Evolutionary conservation across 2,888 invertebrate species (phyloP), one percentile per base, ranked within the genome.

Genomic region (Lochmaea crataegi): DNA sequence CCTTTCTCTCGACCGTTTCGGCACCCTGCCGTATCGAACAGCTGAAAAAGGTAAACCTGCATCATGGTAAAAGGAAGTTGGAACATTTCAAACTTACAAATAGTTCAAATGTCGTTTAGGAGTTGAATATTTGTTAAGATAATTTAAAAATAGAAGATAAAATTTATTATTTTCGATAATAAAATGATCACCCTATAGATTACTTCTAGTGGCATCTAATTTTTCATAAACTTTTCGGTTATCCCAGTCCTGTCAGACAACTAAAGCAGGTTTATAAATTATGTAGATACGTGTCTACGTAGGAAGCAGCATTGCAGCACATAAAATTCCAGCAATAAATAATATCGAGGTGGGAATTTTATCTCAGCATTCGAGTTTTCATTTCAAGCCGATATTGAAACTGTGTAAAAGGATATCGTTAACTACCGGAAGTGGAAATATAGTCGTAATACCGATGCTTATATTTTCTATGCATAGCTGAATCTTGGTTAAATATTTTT

Each of bases 21-120:
- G 98, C 81, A 97, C 97, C 79, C 98, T 92, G 80, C 98, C 98
- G 90, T 98, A 98, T 85, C 98, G 91, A 78, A 98, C 98, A 85
- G 97, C 97, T 97, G 89, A 60, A 88, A 88, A 61, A 53, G 18
- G n/a, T 58, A 58, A 58, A 58, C 58, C 58, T 58, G 58, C 58
- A 58, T 58, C 26, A 58, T 58, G 58, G 58, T 32, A 58, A 58
- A 58, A 58, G 14, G 14, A 26, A 57, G 26, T 61, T 32, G 6
- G 6, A 18, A 63, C 18, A 63, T 42, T 63, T 42, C 79, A 82
- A 78, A 64, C 10, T 38, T 48, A 16, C 48, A 53, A 70, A 69
- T 18, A 70, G 41, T 60, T 6, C 7, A 61, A 26, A 26, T 10
- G 51, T 57, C 32, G 11, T 51, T 18, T 38, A 1, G 18, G n/a